Percentiles rank a stretch among this genome's conserved stretches.
These are phyloP conservation scores for Meandrusa payeni DNA, from an alignment of 2,888 invertebrate species.

Conservation along the genomic window DNA sequence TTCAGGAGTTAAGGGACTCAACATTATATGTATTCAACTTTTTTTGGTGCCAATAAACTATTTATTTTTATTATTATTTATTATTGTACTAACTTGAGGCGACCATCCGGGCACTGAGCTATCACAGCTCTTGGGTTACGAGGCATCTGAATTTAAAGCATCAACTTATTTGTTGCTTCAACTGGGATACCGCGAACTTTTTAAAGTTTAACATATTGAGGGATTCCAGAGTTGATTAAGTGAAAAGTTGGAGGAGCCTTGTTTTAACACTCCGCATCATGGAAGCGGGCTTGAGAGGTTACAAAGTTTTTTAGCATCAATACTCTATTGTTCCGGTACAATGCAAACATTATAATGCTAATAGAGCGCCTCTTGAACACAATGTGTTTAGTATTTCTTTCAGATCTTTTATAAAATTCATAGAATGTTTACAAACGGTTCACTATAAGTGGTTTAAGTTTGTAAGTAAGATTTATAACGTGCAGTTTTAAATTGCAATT, in stretches of 20 bases:
- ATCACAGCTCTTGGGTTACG: too few relatives aligned
- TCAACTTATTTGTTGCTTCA: slow-evolving; percentile 10
- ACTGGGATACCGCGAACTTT: slow-evolving; percentile 5
- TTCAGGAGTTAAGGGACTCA: too few relatives aligned
- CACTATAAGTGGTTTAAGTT: slow-evolving; percentile 13
- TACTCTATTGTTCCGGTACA: slow-evolving; percentile 2
- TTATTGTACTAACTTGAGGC: too few relatives aligned
- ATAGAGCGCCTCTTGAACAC: slow-evolving; percentile 7
- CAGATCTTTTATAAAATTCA: neutral
- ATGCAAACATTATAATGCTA: slow-evolving; percentile 20
- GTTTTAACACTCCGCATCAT: slow-evolving; percentile 18
- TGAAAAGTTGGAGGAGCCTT: slow-evolving; percentile 18
- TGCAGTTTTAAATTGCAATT: too few relatives aligned
- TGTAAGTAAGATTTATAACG: too few relatives aligned
- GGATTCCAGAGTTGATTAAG: slow-evolving; percentile 23
- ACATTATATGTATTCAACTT: too few relatives aligned
- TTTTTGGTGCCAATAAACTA: too few relatives aligned
- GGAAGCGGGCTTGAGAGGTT: slow-evolving; percentile 11
- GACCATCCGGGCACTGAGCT: too few relatives aligned
- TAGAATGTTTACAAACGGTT: too few relatives aligned
- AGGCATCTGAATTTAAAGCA: slow-evolving; percentile 9
- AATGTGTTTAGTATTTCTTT: slow-evolving; percentile 11
- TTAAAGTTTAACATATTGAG: slow-evolving; percentile 23
- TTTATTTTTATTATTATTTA: too few relatives aligned
- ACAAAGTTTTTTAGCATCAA: slow-evolving; percentile 13